Base-by-base conservation (phyloP, 2,113 vertebrate genomes). In the Crotalus tigris region DNA sequence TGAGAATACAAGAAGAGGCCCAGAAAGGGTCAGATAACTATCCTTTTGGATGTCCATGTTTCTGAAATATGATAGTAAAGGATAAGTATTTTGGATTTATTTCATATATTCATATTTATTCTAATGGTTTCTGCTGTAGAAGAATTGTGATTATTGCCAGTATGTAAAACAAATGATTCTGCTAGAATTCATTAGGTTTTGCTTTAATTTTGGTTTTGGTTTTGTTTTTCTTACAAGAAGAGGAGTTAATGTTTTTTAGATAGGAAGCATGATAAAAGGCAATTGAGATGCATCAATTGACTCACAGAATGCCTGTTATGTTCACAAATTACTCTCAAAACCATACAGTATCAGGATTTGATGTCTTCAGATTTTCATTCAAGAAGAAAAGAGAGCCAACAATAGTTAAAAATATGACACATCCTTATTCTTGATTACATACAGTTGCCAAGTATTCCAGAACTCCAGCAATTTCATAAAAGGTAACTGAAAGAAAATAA, bases 321-420 rank as follows among this genome's bases (percentile, higher is more conserved):
- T 92, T 93, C 94, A 59, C 85, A 95, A 93, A 93, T 93, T 94
- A 26, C 10, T 57, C 91, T 91, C 69, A 93, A 91, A 95, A 88
- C 91, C 3, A 0, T 46, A 26, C 3, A 0, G 3, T 0, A 44
- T 23, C 26, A 53, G 0, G 7, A 92, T 54, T 19, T 0, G 0
- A 91, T 93, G 75, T 88, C 90, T 89, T 90, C 88, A 11, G 26
- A 91, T 88, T 90, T 87, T 46, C n/a, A 85, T 17, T 88, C 0
- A 51, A 89, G 95, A 86, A 24, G 0, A 64, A 92, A 51, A 91
- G 92, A 93, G 94, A 94, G 93, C 88, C 92, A 94, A 93, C 92
- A 93, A n/a, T 51, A 93, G 5, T 26, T 2, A 88, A 5, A 23
- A 86, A 94, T 95, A 59, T 91, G 89, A 96, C 96, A 95, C 75